phyloP scores from a whole-genome alignment of 2,888 invertebrate genomes.

The Hartigia nigra region DNA sequence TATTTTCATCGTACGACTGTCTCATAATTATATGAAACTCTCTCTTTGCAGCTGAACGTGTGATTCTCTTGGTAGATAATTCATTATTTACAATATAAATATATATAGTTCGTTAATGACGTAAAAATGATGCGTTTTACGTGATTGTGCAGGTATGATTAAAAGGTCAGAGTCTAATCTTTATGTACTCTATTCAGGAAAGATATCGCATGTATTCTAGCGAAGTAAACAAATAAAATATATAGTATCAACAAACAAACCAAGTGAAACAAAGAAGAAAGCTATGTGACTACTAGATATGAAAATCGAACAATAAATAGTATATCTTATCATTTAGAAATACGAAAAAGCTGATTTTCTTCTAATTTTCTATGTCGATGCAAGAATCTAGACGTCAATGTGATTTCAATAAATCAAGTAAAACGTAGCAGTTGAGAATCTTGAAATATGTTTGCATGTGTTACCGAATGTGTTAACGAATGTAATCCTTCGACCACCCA shows the following conservation, averaged over 20 bases:
- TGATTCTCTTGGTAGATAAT: too few species aligned
- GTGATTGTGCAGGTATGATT: not conserved
- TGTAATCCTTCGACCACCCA: not conserved
- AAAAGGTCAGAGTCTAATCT: not conserved
- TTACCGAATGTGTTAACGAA: not conserved
- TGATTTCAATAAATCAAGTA: not conserved
- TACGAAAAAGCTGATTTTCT: not conserved
- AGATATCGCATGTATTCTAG: not conserved
- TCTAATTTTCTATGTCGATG: not conserved
- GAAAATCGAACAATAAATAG: not conserved
- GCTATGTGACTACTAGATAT: not conserved
- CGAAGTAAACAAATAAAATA: not conserved
- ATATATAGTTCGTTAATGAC: too few species aligned
- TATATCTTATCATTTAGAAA: not conserved
- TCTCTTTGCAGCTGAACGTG: too few species aligned
- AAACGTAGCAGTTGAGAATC: not conserved
- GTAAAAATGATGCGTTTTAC: too few species aligned
- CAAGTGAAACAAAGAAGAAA: not conserved
- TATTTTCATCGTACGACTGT: not conserved
- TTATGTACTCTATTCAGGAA: not conserved
- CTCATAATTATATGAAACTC: too few species aligned
- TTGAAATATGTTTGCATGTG: not conserved
- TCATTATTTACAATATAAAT: too few species aligned
- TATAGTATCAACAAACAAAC: not conserved
- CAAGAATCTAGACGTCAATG: not conserved